phyloP scores from a whole-genome alignment of 2,888 invertebrate genomes.

The Drepana falcataria region DNA sequence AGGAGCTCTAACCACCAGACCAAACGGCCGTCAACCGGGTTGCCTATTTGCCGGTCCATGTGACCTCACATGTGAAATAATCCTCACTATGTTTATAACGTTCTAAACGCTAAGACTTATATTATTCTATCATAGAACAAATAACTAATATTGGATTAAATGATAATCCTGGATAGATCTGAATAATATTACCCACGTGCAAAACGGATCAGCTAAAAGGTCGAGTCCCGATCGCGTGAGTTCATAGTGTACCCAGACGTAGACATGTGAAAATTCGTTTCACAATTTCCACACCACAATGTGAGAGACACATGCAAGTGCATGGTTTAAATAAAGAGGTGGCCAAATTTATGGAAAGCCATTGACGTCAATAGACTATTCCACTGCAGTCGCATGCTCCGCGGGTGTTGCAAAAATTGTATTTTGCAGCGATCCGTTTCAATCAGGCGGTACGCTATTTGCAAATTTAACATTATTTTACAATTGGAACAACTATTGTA shows the following conservation, averaged over 20 bases:
- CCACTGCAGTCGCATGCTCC: background rate
- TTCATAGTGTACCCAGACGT: background rate
- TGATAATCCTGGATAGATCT: no score
- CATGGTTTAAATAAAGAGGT: slow-evolving; percentile 27
- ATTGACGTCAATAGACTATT: slow-evolving; percentile 9
- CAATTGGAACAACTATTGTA: no score
- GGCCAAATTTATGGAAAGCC: slow-evolving; percentile 22
- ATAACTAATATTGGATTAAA: no score
- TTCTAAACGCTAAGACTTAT: no score
- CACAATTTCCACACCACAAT: slow-evolving; percentile 8
- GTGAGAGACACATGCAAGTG: slow-evolving; percentile 33
- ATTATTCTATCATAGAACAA: no score
- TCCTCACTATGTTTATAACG: no score
- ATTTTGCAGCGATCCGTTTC: background rate
- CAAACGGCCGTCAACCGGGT: no score
- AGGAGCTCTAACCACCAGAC: no score
- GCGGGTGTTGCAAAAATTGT: background rate
- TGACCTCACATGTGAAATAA: no score
- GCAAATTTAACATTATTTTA: background rate
- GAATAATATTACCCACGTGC: background rate
- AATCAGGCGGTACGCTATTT: background rate
- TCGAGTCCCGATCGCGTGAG: slow-evolving; percentile 1
- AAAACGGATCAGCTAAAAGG: background rate
- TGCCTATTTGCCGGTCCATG: no score
- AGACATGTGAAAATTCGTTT: background rate